A percentile compares a stretch with the other conserved stretches of the same genome.
Evolutionary conservation across 53 echinoderm and acorn worm species (phyloP).

Genomic region (Stichopus horrens): DNA sequence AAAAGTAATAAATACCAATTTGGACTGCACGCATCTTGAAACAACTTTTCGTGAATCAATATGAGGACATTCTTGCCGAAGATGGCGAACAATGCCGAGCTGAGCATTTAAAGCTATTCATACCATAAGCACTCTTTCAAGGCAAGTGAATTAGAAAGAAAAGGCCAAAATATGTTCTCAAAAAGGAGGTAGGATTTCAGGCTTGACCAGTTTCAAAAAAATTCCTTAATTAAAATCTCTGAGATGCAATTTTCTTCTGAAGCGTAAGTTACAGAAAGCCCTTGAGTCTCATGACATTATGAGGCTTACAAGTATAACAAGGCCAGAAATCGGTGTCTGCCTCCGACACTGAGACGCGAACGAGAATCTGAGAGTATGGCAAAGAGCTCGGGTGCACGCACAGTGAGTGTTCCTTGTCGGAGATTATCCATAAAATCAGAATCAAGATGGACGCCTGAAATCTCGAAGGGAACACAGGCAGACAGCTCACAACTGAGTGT

Average conservation of each 20-base stretch:
- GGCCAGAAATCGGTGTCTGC: background rate
- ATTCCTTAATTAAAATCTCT: constrained; percentile 45
- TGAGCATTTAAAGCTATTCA: constrained; percentile 28
- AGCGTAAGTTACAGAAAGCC: constrained; percentile 9
- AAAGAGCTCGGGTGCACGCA: too few species aligned
- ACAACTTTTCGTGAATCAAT: constrained; percentile 36
- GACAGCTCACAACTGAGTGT: too few species aligned
- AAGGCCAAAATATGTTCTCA: constrained; percentile 25
- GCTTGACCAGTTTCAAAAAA: constrained; percentile 41
- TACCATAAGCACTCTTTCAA: constrained; percentile 22
- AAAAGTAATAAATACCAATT: constrained; percentile 45
- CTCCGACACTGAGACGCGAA: background rate
- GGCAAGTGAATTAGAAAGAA: constrained; percentile 35
- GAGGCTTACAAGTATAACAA: background rate
- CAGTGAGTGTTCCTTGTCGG: too few species aligned
- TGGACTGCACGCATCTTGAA: constrained; percentile 39
- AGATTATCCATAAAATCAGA: too few species aligned
- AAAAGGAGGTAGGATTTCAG: constrained; percentile 31
- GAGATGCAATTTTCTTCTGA: constrained; percentile 26
- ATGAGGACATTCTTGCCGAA: constrained; percentile 17
- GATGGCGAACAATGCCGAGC: background rate
- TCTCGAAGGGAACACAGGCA: too few species aligned
- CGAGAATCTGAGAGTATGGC: background rate
- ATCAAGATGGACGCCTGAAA: too few species aligned
- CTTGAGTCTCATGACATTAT: constrained; percentile 6